Conservation (phyloP, 2,888 invertebrate genomes). For the Gisinianus flammeolus region DNA sequence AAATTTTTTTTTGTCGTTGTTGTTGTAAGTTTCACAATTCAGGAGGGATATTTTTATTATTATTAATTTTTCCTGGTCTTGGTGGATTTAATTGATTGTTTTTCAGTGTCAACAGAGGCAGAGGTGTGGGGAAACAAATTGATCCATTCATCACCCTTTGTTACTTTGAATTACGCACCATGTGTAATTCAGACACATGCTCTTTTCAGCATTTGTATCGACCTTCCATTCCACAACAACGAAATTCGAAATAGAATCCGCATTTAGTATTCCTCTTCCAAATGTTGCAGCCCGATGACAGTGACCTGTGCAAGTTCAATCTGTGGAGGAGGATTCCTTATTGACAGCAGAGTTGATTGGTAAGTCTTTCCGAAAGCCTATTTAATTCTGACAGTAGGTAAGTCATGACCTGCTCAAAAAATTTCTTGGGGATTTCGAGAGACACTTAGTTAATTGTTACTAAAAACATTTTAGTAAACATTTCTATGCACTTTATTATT, state of each 20-base stretch:
- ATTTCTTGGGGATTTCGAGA: background rate
- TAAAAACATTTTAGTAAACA: background rate
- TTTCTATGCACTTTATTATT: background rate
- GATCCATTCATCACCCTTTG: conserved; percentile 34
- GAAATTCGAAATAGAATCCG: background rate
- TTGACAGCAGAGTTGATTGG: background rate
- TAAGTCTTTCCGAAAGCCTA: background rate
- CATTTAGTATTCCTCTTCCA: too few species aligned
- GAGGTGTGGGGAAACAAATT: conserved; percentile 9
- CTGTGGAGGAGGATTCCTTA: background rate
- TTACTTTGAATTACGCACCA: conserved; percentile 28
- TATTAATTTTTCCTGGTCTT: background rate
- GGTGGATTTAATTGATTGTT: conserved; percentile 18
- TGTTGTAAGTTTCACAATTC: background rate
- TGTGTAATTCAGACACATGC: conserved; percentile 27
- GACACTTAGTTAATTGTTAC: background rate
- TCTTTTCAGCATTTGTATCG: conserved; percentile 36
- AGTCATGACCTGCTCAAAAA: too few species aligned
- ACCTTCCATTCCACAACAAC: conserved; percentile 1
- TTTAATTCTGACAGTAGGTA: background rate
- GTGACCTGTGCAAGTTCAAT: too few species aligned
- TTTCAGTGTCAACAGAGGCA: too few species aligned
- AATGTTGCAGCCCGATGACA: too few species aligned
- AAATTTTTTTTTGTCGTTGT: background rate
- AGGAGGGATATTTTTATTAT: background rate